Base-by-base conservation (phyloP, 2,888 invertebrate species). In the Athalia cordata region DNA sequence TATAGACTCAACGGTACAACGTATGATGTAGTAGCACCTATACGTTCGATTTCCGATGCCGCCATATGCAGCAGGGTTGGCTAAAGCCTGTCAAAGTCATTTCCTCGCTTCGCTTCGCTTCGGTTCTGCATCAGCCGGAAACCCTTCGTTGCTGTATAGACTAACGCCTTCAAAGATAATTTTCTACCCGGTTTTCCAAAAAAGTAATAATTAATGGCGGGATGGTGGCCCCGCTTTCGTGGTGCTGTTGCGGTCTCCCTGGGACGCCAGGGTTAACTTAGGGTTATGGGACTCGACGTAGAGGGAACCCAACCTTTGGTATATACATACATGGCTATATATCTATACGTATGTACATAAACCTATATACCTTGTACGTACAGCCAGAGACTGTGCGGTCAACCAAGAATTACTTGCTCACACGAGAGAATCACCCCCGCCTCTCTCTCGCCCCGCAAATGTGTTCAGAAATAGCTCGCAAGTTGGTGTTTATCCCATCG, bases 151-250 rank as follows among this genome's bases (percentile, higher is more conserved):
- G 29, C 55, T 52, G 6, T 6, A 49, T 15, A 4, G 55, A 4
- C 50, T 6, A 29, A 47, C 59, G 52, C n/a, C 9, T 43, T 59
- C 72, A 72, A 72, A 72, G 72, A 47, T 13, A 72, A 72, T 72
- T 72, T 47, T 47, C 47, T 57, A 57, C 13, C 4, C 4, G 45
- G 45, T 45, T 68, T 45, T 62, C 57, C 8, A 47, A 47, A 72
- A 72, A 72, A 72, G 72, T 72, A 72, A 72, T 72, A 59, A 72
- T 72, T 59, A 72, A 72, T 72, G 68, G 52, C 52, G 50, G 68
- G 29, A 29, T 29, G 29, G 68, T 52, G 72, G 72, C 45, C 47
- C 13, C 45, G 13, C 47, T 72, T 59, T 45, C 13, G 72, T 7
- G 59, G 72, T 72, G 8, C 13, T 45, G 47, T n/a, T 52, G 72